Percentiles rank a stretch among this genome's conserved stretches.
phyloP scores from a whole-genome alignment of 2,888 invertebrate genomes.

The Dinocampus coccinellae region DNA sequence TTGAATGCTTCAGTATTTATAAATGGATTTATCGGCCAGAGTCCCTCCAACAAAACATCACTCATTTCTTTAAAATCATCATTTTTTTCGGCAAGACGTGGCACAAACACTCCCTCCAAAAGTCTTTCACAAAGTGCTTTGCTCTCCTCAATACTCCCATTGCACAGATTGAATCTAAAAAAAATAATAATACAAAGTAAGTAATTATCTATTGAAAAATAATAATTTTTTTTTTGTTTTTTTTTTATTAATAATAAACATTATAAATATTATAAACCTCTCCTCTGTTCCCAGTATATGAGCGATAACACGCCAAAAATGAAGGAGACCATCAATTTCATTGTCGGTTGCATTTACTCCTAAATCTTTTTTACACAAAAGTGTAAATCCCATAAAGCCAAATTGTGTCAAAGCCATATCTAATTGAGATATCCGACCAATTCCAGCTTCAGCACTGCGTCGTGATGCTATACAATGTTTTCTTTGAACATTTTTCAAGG shows the following conservation, averaged over 20 bases:
- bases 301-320: constrained; percentile 89
- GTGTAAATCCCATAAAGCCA: constrained; percentile 84
- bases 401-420: constrained; percentile 90
- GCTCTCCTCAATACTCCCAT: constrained; percentile 75
- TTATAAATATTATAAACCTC: constrained; percentile 68
- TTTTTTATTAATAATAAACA: neutral
- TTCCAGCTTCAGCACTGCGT: constrained; percentile 68
- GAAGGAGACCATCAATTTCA: constrained; percentile 82
- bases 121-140: constrained; percentile 72
- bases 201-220: no score
- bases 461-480: constrained; percentile 78
- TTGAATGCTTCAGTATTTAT: constrained; percentile 74
- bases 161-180: constrained; percentile 79
- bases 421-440: constrained; percentile 79
- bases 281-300: constrained; percentile 87
- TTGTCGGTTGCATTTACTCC: constrained; percentile 76
- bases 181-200: constrained; percentile 7
- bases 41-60: constrained; percentile 75
- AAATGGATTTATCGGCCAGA: constrained; percentile 78
- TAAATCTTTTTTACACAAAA: constrained; percentile 76
- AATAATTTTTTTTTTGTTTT: constrained; percentile 5
- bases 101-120: constrained; percentile 75
- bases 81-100: constrained; percentile 74
- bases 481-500: constrained; percentile 76
- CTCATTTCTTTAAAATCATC: constrained; percentile 78